Evolutionary conservation across 2,113 vertebrate genomes (phyloP).

Genomic region (Podiceps cristatus): DNA sequence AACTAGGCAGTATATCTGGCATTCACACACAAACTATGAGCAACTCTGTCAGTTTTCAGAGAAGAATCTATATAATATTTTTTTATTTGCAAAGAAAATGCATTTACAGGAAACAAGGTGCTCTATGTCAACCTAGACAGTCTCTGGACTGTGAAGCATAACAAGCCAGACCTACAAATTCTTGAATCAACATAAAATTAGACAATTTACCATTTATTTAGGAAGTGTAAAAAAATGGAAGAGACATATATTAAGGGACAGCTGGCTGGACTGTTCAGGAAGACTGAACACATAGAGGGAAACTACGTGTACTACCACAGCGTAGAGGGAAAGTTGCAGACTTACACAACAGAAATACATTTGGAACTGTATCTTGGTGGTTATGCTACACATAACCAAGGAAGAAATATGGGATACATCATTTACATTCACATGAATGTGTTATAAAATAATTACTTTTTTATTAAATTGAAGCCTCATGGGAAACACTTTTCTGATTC

Average conservation of each 20-base stretch:
- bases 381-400: not conserved
- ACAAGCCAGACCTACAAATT: not conserved
- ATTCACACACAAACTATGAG: not conserved
- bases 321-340: not conserved
- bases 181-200: not conserved
- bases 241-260: not conserved
- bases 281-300: too few relatives aligned
- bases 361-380: not conserved
- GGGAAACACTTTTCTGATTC: not conserved
- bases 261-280: not conserved
- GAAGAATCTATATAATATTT: not conserved
- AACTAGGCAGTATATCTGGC: not conserved
- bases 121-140: not conserved
- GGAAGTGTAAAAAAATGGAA: not conserved
- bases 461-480: not conserved
- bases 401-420: not conserved
- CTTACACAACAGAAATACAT: not conserved
- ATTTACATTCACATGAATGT: rapidly evolving
- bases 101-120: not conserved
- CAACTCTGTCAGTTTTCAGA: not conserved
- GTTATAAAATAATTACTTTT: not conserved
- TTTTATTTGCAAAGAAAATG: not conserved
- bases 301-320: not conserved
- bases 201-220: not conserved
- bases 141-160: not conserved